Base-by-base conservation (phyloP, 2,113 vertebrate genomes). In the Neotragus moschatus region DNA sequence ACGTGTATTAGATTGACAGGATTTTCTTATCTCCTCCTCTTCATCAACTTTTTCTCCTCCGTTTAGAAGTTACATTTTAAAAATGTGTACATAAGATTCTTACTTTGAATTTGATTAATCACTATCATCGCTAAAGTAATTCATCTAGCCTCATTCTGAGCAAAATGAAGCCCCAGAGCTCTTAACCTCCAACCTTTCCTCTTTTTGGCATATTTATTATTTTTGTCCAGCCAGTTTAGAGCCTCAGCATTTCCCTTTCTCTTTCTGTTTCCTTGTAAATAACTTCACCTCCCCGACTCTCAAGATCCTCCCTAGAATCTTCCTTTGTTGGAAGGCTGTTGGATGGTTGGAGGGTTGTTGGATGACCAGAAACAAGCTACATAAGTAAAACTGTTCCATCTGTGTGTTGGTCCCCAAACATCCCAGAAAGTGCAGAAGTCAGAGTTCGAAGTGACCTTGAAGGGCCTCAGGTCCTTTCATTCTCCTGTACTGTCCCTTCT, bases 371-470 rank as follows among this genome's bases (percentile, higher is more conserved):
- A 51, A 56, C 13, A 21, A 60, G 13, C 2, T 1, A 13, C 0
- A 1, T 56, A 45, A 25, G 5, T 55, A 43, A 28, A 51, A 14
- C 60, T 5, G 7, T 15, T 33, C 21, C 30, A 8, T 26, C 23
- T 6, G 6, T 5, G 6, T 8, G 2, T 3, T 30, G 93, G 49
- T 30, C 21, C 60, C 15, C 11, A 39, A 4, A 12, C 6, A 1
- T 33, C 30, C 19, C 1, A 7, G 70, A 60, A 39, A 26, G 0
- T 49, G 66, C 23, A 26, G 36, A n/a, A 5, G n/a, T 36, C n/a
- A 1, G 15, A 47, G 28, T 8, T 36, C 2, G 0, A 25, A 25
- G 19, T 33, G 85, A 30, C 15, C 30, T 77, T 3, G 19, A 56
- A 96, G 49, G 61, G 8, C 45, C 6, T 33, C 0, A 5, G 30